Conservation (phyloP, 2,888 invertebrate genomes). For the Xanthorhoe designata region DNA sequence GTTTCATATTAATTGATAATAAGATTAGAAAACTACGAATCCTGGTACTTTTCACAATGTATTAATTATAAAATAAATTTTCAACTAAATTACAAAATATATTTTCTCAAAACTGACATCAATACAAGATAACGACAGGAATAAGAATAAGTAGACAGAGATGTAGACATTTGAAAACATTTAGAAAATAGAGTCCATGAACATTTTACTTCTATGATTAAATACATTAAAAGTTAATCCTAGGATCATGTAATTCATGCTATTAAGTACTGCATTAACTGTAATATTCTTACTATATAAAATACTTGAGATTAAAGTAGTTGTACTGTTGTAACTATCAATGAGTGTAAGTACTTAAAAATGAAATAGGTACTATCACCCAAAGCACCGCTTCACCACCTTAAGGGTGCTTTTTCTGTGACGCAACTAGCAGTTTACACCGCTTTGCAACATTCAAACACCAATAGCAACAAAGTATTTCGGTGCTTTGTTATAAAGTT, state of each 20-base stretch:
- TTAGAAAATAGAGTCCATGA: constrained; percentile 13
- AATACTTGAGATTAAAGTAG: neutral
- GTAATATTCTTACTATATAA: neutral
- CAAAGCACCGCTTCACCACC: no score
- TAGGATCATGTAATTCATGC: constrained; percentile 1
- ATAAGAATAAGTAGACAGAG: constrained; percentile 5
- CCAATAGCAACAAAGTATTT: no score
- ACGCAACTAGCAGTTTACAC: no score
- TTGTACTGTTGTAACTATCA: neutral
- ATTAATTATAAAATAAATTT: neutral
- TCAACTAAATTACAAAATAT: neutral
- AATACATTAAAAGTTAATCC: neutral
- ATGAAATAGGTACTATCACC: no score
- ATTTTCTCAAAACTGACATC: neutral
- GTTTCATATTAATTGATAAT: no score
- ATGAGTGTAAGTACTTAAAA: no score
- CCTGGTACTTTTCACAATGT: neutral
- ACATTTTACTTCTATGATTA: constrained; percentile 6
- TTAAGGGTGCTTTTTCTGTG: no score
- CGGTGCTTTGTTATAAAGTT: no score
- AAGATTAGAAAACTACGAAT: neutral
- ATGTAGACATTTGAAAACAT: constrained; percentile 11
- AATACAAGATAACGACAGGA: neutral
- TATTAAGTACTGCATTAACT: neutral
- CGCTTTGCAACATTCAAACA: no score